These are phyloP conservation scores for Sminthopsis crassicaudata DNA, from an alignment of 2,113 vertebrate species.

Conservation along the genomic window DNA sequence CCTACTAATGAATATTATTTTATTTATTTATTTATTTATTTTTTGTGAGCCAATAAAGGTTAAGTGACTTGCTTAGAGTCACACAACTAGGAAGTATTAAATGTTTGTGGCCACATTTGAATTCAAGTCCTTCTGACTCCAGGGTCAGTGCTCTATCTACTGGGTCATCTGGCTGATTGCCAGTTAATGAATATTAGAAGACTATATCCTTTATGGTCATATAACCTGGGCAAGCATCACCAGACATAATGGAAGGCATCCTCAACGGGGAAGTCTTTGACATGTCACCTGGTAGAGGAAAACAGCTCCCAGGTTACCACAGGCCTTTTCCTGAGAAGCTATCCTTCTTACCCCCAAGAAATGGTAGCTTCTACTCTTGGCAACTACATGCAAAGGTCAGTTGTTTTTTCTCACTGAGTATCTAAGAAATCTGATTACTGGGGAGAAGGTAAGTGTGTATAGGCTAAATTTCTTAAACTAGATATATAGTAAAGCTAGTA, in stretches of 20 bases:
- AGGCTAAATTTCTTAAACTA: not conserved
- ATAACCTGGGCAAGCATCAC: not conserved
- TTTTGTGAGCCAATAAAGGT: too few species aligned
- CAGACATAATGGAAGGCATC: not conserved
- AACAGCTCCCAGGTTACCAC: not conserved
- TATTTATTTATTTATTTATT: too few species aligned
- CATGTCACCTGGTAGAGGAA: not conserved
- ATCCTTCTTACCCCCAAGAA: not conserved
- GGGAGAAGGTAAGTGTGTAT: not conserved
- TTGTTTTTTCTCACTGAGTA: not conserved
- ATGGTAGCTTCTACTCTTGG: not conserved
- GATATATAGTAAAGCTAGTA: not conserved
- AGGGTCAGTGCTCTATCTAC: too few species aligned
- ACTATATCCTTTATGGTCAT: not conserved
- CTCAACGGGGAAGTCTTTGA: not conserved
- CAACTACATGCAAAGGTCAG: not conserved
- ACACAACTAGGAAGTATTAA: too few species aligned
- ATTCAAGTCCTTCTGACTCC: too few species aligned
- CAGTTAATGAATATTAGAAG: conserved; percentile 40
- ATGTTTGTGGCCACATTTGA: too few species aligned
- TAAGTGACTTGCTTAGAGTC: too few species aligned
- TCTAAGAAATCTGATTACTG: not conserved
- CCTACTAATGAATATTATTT: conserved; percentile 33
- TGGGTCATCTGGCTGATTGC: too few species aligned
- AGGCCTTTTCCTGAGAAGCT: not conserved